These are phyloP conservation scores for Lysandra coridon DNA, from an alignment of 2,888 invertebrate genomes.

Conservation along the genomic window DNA sequence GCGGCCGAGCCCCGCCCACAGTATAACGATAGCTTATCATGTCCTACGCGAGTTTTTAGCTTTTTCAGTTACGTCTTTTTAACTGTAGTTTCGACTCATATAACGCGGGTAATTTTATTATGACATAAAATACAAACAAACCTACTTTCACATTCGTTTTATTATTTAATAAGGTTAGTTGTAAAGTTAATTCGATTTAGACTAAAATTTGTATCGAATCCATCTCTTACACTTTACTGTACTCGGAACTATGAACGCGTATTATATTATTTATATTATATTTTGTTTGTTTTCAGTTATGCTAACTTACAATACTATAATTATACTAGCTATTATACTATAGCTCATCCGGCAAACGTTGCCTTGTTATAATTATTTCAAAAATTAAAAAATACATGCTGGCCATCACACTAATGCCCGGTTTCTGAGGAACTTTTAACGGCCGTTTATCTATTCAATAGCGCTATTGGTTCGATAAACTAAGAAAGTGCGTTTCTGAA, in stretches of 20 bases:
- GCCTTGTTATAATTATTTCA: too few relatives aligned
- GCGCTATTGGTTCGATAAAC: too few relatives aligned
- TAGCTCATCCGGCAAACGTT: too few relatives aligned
- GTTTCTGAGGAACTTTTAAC: too few relatives aligned
- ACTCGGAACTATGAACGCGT: too few relatives aligned
- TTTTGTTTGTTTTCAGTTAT: neutral
- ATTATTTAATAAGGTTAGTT: neutral
- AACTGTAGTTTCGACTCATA: neutral
- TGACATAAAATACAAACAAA: neutral
- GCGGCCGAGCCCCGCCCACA: constrained; percentile 50
- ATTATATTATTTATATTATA: neutral
- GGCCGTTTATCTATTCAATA: too few relatives aligned
- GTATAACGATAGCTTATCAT: constrained; percentile 39
- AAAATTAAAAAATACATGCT: too few relatives aligned
- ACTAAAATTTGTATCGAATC: neutral
- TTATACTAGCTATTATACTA: too few relatives aligned
- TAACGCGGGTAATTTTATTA: neutral
- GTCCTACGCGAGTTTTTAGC: constrained; percentile 13
- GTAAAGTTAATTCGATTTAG: neutral
- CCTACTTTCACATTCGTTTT: neutral
- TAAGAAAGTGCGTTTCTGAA: too few relatives aligned
- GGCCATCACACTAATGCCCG: too few relatives aligned
- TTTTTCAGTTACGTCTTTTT: constrained; percentile 1
- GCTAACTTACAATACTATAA: neutral
- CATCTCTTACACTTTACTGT: neutral